phyloP scores from a whole-genome alignment of 2,113 vertebrate species.

The Sander vitreus region DNA sequence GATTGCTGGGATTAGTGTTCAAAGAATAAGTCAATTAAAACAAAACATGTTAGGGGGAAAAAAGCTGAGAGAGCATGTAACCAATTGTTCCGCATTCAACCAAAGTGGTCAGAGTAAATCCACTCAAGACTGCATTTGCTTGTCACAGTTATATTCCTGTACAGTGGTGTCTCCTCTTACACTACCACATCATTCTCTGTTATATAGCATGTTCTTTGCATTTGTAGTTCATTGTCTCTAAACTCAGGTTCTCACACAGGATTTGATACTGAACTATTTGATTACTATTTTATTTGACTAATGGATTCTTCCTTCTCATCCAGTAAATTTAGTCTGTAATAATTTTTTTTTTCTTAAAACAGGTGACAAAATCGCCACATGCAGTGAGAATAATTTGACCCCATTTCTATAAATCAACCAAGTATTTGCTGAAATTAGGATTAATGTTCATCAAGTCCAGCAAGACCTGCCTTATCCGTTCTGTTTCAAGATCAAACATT shows the following conservation, averaged over 20 bases:
- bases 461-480: neutral
- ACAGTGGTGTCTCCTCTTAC: neutral
- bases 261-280: neutral
- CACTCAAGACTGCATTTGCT: conserved; percentile 1
- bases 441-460: neutral
- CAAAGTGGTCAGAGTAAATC: conserved; percentile 21
- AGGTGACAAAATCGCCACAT: neutral
- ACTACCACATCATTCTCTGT: neutral
- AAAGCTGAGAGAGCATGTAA: conserved; percentile 42
- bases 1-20: conserved; percentile 58
- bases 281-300: too few species aligned
- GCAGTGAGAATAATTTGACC: neutral
- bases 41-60: conserved; percentile 26
- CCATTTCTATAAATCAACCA: neutral
- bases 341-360: neutral
- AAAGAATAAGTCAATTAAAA: conserved; percentile 52
- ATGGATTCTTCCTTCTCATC: too few species aligned
- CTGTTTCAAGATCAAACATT: neutral
- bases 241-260: neutral
- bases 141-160: conserved; percentile 10
- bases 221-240: neutral
- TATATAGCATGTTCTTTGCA: neutral
- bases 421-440: neutral
- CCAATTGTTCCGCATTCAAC: conserved; percentile 35
- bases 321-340: too few species aligned